Conservation (phyloP, 2,888 invertebrate genomes). For the Cantharis lateralis region DNA sequence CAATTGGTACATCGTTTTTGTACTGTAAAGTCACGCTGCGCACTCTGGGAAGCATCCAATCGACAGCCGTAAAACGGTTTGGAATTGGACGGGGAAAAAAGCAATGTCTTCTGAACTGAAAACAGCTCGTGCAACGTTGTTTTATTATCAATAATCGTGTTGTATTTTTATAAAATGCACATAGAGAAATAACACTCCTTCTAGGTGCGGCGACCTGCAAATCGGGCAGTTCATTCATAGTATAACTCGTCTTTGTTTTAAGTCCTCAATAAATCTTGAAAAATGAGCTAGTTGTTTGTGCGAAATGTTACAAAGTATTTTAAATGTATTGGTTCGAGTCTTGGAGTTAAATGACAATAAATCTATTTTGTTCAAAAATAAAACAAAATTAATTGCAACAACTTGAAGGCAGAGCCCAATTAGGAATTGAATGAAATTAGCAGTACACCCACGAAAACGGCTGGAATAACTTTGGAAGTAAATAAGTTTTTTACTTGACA, state of each 20-base stretch:
- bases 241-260: slow-evolving; percentile 26
- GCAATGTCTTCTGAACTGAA: no score
- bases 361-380: not conserved
- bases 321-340: no score
- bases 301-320: no score
- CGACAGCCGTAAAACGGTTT: no score
- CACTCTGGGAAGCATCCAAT: not conserved
- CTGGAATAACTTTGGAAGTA: not conserved
- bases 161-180: not conserved
- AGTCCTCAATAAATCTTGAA: slow-evolving; percentile 23
- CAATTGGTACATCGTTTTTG: slow-evolving; percentile 7
- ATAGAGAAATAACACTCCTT: slow-evolving; percentile 27
- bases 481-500: not conserved
- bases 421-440: not conserved
- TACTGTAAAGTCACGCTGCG: not conserved
- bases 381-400: not conserved
- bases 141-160: slow-evolving; percentile 15
- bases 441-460: not conserved
- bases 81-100: no score
- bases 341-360: not conserved
- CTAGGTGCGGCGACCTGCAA: slow-evolving; percentile 34
- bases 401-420: not conserved
- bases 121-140: not conserved
- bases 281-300: slow-evolving; percentile 20
- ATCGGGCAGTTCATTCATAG: slow-evolving; percentile 25